A percentile compares a stretch with the other conserved stretches of the same genome.
phyloP scores from a whole-genome alignment of 2,888 invertebrate species.

The Pristionchus entomophagus region DNA sequence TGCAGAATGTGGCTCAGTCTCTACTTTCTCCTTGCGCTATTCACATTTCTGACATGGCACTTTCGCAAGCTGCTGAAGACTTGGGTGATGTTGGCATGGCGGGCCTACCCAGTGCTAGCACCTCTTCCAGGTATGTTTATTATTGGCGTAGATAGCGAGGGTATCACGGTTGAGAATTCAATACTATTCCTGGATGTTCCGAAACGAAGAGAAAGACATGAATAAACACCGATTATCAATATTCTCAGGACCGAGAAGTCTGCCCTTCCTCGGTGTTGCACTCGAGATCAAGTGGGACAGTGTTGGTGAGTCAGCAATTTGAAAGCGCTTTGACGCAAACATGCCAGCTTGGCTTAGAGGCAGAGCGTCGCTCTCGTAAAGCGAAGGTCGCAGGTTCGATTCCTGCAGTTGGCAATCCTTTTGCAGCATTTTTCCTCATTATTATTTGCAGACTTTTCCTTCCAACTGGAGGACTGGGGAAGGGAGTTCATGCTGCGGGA shows the following conservation, averaged over 20 bases:
- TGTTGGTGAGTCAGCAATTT: conserved; percentile 47
- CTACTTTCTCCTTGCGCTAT: not conserved
- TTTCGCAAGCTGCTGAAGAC: not conserved
- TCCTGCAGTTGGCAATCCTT: conserved; percentile 4
- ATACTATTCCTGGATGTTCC: not conserved
- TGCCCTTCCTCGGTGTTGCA: conserved; percentile 52
- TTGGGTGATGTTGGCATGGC: not conserved
- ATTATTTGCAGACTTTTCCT: conserved; percentile 54
- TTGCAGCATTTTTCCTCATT: not conserved
- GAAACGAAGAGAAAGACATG: no score
- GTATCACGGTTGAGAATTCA: not conserved
- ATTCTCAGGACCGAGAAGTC: conserved; percentile 13
- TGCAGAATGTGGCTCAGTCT: not conserved
- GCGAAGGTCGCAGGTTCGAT: conserved; percentile 21
- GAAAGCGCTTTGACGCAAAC: not conserved
- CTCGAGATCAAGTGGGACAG: conserved; percentile 52
- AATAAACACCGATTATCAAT: no score
- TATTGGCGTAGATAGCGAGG: not conserved
- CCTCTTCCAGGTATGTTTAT: not conserved
- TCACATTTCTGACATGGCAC: not conserved
- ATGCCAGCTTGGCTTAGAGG: not conserved
- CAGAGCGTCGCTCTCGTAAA: conserved; percentile 21
- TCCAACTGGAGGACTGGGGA: conserved; percentile 55
- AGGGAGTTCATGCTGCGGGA: conserved; percentile 47
- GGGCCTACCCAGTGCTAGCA: not conserved